Evolutionary conservation across 2,888 invertebrate genomes (phyloP).

Genomic region (Arge pagana): DNA sequence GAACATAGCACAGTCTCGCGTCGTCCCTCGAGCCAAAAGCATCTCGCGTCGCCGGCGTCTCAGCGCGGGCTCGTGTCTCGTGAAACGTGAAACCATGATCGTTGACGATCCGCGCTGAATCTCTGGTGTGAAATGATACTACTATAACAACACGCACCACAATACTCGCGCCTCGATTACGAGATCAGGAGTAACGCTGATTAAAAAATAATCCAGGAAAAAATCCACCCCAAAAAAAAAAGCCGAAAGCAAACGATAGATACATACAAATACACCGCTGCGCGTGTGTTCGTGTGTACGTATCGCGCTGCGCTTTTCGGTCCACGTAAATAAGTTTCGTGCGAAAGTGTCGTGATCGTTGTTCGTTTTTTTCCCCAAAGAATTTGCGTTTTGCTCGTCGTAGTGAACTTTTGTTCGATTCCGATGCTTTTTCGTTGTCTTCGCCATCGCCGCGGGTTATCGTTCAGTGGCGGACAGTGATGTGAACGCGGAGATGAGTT

Average conservation of each 20-base stretch:
- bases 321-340: neutral
- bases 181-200: too few species aligned
- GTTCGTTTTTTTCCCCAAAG: neutral
- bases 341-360: neutral
- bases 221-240: too few species aligned
- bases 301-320: neutral
- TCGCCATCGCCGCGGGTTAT: too few species aligned
- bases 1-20: slow-evolving; percentile 40
- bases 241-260: too few species aligned
- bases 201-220: too few species aligned
- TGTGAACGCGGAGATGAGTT: slow-evolving; percentile 20
- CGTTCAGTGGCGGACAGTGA: slow-evolving; percentile 9
- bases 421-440: neutral
- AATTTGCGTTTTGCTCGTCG: neutral
- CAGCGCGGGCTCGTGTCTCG: slow-evolving; percentile 20
- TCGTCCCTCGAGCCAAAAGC: slow-evolving; percentile 36
- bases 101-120: too few species aligned
- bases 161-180: too few species aligned
- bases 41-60: slow-evolving; percentile 23
- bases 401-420: neutral
- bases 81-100: slow-evolving; percentile 45
- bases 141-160: too few species aligned
- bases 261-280: too few species aligned
- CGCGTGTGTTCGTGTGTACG: too few species aligned
- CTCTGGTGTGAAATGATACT: too few species aligned